Evolutionary conservation across 1,140 invertebrate genomes (phyloP).

Genomic region (Oscheius sp.): DNA sequence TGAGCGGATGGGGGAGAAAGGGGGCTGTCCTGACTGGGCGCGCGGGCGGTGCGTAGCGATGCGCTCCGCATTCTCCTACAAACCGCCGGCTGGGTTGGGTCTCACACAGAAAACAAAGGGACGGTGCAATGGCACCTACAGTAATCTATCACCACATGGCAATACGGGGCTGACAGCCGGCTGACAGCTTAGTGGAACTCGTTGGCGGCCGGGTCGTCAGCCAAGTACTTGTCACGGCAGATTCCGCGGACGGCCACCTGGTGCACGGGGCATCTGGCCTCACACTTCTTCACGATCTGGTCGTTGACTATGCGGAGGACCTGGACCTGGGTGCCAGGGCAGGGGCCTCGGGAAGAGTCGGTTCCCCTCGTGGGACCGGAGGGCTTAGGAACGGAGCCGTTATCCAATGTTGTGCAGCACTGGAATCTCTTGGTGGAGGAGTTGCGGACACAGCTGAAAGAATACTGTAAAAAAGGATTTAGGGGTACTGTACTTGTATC

Average conservation of each 20-base stretch:
- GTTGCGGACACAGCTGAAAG: constrained; percentile 27
- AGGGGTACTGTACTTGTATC: constrained; percentile 40
- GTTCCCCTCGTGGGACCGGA: constrained; percentile 18
- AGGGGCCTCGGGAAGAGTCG: constrained; percentile 37
- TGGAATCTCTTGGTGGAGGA: constrained; percentile 45
- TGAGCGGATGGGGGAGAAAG: no score
- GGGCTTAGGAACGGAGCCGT: not conserved
- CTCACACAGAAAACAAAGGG: not conserved
- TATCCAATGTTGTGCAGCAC: constrained; percentile 45
- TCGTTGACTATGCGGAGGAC: constrained; percentile 54
- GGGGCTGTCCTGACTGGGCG: no score
- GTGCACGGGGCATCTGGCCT: constrained; percentile 51
- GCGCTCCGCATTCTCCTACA: no score
- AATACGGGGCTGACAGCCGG: not conserved
- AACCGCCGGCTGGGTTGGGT: no score
- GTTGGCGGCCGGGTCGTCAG: not conserved
- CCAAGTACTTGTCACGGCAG: constrained; percentile 45
- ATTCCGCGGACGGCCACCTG: constrained; percentile 54
- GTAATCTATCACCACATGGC: not conserved
- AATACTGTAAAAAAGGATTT: not conserved
- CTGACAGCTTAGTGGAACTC: not conserved
- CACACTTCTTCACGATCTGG: constrained; percentile 53
- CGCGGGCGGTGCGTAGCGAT: no score
- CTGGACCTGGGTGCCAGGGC: constrained; percentile 52
- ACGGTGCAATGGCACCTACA: constrained; percentile 5